Conservation (phyloP, 2,113 vertebrate species). For the Heliornis fulica region DNA sequence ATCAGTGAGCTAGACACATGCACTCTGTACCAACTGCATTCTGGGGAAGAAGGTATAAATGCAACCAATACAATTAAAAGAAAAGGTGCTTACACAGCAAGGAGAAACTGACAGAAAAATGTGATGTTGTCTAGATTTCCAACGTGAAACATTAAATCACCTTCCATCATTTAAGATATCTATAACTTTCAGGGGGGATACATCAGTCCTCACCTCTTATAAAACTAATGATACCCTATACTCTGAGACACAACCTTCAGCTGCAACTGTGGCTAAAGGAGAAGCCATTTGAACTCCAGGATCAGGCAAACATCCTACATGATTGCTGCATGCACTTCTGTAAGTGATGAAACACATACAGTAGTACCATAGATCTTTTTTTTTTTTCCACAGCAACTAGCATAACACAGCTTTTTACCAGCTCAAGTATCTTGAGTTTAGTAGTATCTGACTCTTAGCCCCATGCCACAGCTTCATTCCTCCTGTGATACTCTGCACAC, state of each 20-base stretch:
- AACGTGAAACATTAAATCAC: not conserved
- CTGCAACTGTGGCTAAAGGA: not conserved
- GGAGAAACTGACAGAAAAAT: not conserved
- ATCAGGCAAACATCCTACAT: not conserved
- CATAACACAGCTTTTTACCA: not conserved
- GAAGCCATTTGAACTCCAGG: not conserved
- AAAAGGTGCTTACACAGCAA: not conserved
- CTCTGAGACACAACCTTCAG: not conserved
- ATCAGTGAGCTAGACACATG: too few species aligned
- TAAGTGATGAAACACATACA: not conserved
- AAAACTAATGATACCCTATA: not conserved
- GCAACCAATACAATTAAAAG: not conserved
- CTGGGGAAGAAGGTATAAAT: not conserved
- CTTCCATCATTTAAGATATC: not conserved
- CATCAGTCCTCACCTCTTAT: not conserved
- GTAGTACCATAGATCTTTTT: not conserved
- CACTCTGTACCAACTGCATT: not conserved
- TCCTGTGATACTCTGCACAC: not conserved
- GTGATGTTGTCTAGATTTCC: not conserved
- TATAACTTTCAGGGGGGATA: not conserved
- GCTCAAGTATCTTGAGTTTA: not conserved
- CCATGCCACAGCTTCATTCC: not conserved
- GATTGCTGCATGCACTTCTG: too few species aligned
- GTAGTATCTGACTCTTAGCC: not conserved
- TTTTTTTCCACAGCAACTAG: not conserved